A percentile compares a stretch with the other conserved stretches of the same genome.
Evolutionary conservation across 2,888 invertebrate genomes (phyloP).

Genomic region (Eumacrocentrus americanus): DNA sequence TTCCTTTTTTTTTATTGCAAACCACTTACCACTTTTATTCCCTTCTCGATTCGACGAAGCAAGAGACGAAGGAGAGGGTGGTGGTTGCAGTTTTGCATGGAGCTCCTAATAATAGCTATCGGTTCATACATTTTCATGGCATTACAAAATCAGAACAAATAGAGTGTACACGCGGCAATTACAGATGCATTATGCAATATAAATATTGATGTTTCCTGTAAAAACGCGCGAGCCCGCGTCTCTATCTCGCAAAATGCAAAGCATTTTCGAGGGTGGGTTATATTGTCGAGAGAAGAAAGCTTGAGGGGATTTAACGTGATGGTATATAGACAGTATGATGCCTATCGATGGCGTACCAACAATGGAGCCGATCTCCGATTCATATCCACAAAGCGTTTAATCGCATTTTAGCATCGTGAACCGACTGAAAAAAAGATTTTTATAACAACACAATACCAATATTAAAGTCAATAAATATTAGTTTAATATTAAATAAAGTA

Average conservation of each 20-base stretch:
- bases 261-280: constrained; percentile 38
- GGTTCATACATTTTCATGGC: constrained; percentile 61
- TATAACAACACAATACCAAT: background rate
- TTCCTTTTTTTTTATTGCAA: background rate
- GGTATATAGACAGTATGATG: background rate
- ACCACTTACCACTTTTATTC: background rate
- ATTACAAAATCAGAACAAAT: constrained; percentile 61
- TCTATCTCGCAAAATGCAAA: constrained; percentile 52
- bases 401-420: constrained; percentile 4
- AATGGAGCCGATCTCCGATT: background rate
- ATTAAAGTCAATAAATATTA: constrained; percentile 7
- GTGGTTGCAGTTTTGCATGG: constrained; percentile 49
- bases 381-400: constrained; percentile 4
- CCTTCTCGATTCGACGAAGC: background rate
- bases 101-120: constrained; percentile 58
- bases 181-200: constrained; percentile 61
- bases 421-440: too few species aligned
- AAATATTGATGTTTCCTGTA: constrained; percentile 61
- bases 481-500: background rate
- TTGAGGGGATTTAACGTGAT: constrained; percentile 32
- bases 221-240: constrained; percentile 49
- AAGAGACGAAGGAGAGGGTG: background rate
- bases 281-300: constrained; percentile 28
- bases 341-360: constrained; percentile 11
- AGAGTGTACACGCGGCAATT: constrained; percentile 60